A percentile compares a stretch with the other conserved stretches of the same genome.
phyloP scores from a whole-genome alignment of 2,113 vertebrate species.

The Pelecanus crispus region DNA sequence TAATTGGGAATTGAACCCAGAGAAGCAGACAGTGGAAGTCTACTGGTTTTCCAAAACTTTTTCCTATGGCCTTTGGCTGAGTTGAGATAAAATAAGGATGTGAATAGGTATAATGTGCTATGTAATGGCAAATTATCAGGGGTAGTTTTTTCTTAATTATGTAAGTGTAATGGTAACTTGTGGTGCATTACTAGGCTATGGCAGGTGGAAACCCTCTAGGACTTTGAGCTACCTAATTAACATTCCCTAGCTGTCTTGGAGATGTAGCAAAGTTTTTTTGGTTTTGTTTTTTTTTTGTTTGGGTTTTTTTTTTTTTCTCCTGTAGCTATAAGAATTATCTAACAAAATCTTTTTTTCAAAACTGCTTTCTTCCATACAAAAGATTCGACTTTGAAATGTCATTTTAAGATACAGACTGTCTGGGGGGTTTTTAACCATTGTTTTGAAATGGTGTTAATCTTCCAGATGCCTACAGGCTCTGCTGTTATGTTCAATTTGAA shows the following conservation, averaged over 20 bases:
- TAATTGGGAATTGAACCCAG: background rate
- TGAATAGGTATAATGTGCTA: background rate
- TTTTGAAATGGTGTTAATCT: background rate
- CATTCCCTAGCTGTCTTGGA: conserved; percentile 13
- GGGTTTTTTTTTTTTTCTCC: background rate
- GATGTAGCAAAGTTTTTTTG: conserved; percentile 6
- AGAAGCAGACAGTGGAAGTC: background rate
- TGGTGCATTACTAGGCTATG: background rate
- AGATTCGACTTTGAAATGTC: background rate
- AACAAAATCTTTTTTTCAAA: background rate
- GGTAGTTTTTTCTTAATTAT: background rate
- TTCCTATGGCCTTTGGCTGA: background rate
- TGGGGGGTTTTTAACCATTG: background rate
- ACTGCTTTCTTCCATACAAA: background rate
- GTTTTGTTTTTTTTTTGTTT: too few species aligned
- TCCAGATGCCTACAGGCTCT: background rate
- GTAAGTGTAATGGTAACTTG: conserved; percentile 1
- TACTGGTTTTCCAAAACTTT: background rate
- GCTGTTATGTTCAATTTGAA: background rate
- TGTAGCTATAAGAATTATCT: background rate
- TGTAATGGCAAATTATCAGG: background rate
- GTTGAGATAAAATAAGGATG: background rate
- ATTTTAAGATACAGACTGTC: background rate
- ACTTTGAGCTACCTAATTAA: conserved; percentile 9
- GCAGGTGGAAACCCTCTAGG: conserved; percentile 28